Percentiles rank a stretch among this genome's conserved stretches.
These are phyloP conservation scores for Pseudocheirus occidentalis DNA, from an alignment of 2,797 vertebrate species.

Conservation along the genomic window DNA sequence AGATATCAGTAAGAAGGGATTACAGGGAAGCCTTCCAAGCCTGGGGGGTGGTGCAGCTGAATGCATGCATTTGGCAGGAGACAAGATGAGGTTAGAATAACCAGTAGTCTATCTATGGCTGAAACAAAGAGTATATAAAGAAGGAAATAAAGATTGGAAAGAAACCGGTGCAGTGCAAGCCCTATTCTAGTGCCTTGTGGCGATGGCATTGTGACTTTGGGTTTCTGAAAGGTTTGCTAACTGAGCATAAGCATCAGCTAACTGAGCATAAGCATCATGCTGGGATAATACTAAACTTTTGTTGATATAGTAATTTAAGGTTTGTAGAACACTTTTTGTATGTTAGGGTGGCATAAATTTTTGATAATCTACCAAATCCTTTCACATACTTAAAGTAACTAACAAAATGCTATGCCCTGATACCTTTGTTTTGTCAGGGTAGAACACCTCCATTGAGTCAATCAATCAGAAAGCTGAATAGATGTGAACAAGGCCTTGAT, in stretches of 20 bases:
- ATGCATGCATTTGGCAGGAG: neutral
- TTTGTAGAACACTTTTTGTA: neutral
- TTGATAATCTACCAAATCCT: neutral
- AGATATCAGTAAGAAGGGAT: neutral
- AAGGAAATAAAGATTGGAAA: neutral
- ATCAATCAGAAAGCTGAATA: neutral
- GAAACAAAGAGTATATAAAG: neutral
- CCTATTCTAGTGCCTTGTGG: neutral
- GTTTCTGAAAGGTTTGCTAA: neutral
- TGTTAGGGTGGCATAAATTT: neutral
- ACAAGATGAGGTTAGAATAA: neutral
- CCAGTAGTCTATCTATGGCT: neutral
- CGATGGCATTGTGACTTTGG: neutral
- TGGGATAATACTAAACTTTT: neutral
- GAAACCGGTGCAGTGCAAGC: neutral
- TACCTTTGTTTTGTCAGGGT: neutral
- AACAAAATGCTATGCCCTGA: neutral
- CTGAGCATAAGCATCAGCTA: neutral
- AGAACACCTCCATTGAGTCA: neutral
- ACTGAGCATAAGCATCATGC: neutral
- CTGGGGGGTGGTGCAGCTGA: neutral
- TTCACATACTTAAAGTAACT: neutral
- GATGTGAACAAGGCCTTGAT: neutral
- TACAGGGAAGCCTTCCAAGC: neutral
- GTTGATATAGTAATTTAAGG: neutral